A percentile compares a stretch with the other conserved stretches of the same genome.
These are phyloP conservation scores for Papilio demoleus DNA, from an alignment of 2,888 invertebrate genomes.

Conservation along the genomic window DNA sequence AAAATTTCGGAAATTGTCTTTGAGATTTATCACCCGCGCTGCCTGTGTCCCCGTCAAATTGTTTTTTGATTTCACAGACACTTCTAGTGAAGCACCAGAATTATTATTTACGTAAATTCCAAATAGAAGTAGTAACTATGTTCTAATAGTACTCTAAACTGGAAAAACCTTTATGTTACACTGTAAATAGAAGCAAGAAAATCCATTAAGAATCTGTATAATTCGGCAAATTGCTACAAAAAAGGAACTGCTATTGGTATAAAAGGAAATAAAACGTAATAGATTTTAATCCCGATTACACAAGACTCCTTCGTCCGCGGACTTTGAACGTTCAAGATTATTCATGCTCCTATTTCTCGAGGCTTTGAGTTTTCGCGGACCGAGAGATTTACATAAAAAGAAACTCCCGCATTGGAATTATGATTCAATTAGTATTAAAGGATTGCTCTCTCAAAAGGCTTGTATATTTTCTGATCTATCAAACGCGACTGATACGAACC, in stretches of 20 bases:
- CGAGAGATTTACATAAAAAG: constrained; percentile 82
- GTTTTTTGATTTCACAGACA: constrained; percentile 66
- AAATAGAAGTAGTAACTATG: too few species aligned
- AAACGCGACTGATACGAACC: constrained; percentile 65
- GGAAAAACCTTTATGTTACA: constrained; percentile 12
- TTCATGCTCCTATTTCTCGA: constrained; percentile 68
- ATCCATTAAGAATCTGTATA: constrained; percentile 44
- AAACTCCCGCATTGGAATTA: constrained; percentile 80
- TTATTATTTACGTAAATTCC: constrained; percentile 20
- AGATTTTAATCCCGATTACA: constrained; percentile 69
- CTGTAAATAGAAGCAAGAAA: constrained; percentile 41
- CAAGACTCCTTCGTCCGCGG: constrained; percentile 57
- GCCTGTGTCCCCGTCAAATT: constrained; percentile 65
- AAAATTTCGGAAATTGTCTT: constrained; percentile 81
- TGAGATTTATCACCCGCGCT: constrained; percentile 66
- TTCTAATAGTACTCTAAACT: too few species aligned
- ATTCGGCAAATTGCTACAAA: constrained; percentile 44
- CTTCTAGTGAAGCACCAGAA: constrained; percentile 52
- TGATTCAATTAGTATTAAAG: constrained; percentile 84
- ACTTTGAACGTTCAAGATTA: constrained; percentile 71
- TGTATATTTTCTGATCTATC: constrained; percentile 77
- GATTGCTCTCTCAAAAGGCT: constrained; percentile 78
- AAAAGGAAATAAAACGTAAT: constrained; percentile 56
- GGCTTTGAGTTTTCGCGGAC: constrained; percentile 69
- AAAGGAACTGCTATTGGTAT: constrained; percentile 10